Conservation (phyloP, 2,888 invertebrate species). For the Heliconius ismenius region DNA sequence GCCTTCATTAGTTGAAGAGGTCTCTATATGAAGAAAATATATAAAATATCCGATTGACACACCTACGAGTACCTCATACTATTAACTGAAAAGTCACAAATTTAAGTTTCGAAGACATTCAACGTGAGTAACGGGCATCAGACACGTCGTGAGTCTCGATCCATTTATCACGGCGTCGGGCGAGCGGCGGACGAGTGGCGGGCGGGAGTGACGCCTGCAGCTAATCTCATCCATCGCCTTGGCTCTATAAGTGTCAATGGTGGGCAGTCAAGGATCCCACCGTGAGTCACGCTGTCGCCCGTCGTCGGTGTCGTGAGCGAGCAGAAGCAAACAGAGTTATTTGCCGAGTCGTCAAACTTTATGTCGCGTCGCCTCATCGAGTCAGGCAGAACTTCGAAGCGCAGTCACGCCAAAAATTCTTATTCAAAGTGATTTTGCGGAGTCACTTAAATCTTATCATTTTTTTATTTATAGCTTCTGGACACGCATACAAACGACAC, state of each 20-base stretch:
- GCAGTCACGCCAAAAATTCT: slow-evolving; percentile 15
- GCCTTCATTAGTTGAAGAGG: too few relatives aligned
- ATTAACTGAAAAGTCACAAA: background rate
- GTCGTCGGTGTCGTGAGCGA: background rate
- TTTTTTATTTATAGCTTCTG: slow-evolving; percentile 29
- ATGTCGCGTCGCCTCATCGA: slow-evolving; percentile 1
- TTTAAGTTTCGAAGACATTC: slow-evolving; percentile 13
- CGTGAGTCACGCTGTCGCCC: slow-evolving; percentile 28
- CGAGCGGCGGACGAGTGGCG: slow-evolving; percentile 20
- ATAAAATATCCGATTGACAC: too few relatives aligned
- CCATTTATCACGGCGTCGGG: slow-evolving; percentile 21
- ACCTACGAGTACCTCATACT: too few relatives aligned
- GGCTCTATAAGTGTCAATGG: slow-evolving; percentile 37
- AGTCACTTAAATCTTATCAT: slow-evolving; percentile 27
- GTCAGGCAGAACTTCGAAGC: background rate
- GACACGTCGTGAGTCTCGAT: slow-evolving; percentile 3
- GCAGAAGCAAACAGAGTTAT: slow-evolving; percentile 24
- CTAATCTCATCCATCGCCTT: slow-evolving; percentile 33
- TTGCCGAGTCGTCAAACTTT: slow-evolving; percentile 25
- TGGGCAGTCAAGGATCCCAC: slow-evolving; percentile 35
- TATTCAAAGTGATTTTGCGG: slow-evolving; percentile 16
- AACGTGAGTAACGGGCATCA: background rate
- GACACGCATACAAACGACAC: slow-evolving; percentile 25
- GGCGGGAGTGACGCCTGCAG: slow-evolving; percentile 21
- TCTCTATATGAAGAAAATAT: too few relatives aligned